A percentile compares a stretch with the other conserved stretches of the same genome.
Evolutionary conservation across 2,888 invertebrate genomes (phyloP).

Genomic region (Dolichopus griseipennis): DNA sequence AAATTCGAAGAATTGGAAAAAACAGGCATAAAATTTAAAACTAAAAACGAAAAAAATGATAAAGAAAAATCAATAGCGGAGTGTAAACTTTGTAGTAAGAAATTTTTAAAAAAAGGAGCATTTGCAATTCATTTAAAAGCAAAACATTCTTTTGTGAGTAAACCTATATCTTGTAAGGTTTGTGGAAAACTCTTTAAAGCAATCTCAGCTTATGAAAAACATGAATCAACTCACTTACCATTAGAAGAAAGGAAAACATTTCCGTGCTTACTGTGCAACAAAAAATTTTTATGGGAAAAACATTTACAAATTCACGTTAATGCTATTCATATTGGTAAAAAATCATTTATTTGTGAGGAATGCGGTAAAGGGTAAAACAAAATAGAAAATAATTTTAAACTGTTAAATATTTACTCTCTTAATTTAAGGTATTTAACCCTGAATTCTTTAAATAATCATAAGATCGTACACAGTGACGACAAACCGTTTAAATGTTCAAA

Average conservation of each 20-base stretch:
- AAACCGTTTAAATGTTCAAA: constrained; percentile 36
- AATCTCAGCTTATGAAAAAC: constrained; percentile 15
- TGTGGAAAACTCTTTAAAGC: constrained; percentile 10
- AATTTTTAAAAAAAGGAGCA: neutral
- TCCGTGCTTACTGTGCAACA: constrained; percentile 20
- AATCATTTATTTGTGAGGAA: constrained; percentile 37
- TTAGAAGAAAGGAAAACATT: constrained; percentile 17
- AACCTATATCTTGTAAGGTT: neutral
- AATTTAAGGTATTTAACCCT: constrained; percentile 32
- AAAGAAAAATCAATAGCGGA: too few species aligned
- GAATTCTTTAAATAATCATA: constrained; percentile 38
- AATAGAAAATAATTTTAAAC: neutral
- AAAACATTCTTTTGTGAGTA: neutral
- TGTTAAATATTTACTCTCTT: too few species aligned
- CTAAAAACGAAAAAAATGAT: too few species aligned
- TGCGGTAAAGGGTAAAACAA: constrained; percentile 32
- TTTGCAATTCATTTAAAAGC: neutral
- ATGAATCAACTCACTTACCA: constrained; percentile 19
- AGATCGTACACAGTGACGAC: constrained; percentile 36
- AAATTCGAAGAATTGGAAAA: too few species aligned
- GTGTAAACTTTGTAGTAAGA: neutral
- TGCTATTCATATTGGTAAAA: constrained; percentile 22
- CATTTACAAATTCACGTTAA: constrained; percentile 16
- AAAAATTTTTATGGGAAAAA: constrained; percentile 7
- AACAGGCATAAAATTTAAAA: too few species aligned